Conservation (phyloP, 2,888 invertebrate species). For the Drosophila quinaria region DNA sequence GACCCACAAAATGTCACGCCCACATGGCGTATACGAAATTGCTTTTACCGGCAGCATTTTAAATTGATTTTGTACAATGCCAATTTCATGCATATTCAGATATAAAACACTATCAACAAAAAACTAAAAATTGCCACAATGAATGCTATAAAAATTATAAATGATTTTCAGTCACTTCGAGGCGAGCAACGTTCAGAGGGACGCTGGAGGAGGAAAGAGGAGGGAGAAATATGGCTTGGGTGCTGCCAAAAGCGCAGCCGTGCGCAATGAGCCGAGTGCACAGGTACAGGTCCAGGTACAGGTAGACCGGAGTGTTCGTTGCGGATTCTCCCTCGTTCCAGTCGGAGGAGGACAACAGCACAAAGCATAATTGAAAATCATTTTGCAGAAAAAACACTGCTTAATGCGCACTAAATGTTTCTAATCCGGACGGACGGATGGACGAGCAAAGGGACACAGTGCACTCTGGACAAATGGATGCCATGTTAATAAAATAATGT, state of each 20-base stretch:
- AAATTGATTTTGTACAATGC: slow-evolving; percentile 63
- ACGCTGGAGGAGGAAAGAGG: not conserved
- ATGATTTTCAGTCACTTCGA: slow-evolving; percentile 61
- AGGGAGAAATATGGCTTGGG: slow-evolving; percentile 8
- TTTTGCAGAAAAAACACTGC: slow-evolving; percentile 45
- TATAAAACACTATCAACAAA: slow-evolving; percentile 36
- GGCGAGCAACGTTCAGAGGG: not conserved
- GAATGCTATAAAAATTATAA: slow-evolving; percentile 59
- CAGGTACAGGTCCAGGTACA: slow-evolving; percentile 65
- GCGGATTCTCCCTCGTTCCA: slow-evolving; percentile 28
- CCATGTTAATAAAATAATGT: slow-evolving; percentile 3
- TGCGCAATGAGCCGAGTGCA: slow-evolving; percentile 74
- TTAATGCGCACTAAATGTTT: slow-evolving; percentile 53
- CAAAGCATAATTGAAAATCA: slow-evolving; percentile 72
- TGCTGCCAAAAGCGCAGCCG: slow-evolving; percentile 73
- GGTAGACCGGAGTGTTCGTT: slow-evolving; percentile 35
- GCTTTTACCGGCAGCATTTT: slow-evolving; percentile 40
- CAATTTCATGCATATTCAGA: slow-evolving; percentile 71
- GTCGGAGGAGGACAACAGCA: slow-evolving; percentile 24
- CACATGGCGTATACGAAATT: slow-evolving; percentile 55
- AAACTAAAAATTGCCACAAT: slow-evolving; percentile 29
- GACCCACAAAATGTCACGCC: not conserved
- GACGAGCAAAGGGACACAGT: not conserved
- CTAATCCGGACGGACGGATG: slow-evolving; percentile 23
- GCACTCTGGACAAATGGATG: slow-evolving; percentile 11